Evolutionary conservation across 2,113 vertebrate species (phyloP).

Genomic region (Siniperca chuatsi): DNA sequence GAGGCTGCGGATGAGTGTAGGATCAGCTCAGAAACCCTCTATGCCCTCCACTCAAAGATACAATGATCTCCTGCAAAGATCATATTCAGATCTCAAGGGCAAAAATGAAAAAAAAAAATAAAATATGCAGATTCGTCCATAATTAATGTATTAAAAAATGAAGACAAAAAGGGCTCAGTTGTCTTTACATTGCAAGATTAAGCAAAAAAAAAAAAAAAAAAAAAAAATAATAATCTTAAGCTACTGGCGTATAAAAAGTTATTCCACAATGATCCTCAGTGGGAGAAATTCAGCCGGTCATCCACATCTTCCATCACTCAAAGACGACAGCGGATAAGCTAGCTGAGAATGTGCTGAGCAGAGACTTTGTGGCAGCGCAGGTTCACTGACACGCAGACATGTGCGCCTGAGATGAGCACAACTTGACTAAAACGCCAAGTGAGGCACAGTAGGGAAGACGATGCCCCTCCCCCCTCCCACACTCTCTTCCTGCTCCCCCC

Average conservation of each 20-base stretch:
- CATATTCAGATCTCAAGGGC: neutral
- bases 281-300: neutral
- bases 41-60: neutral
- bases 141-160: neutral
- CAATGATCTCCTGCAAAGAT: neutral
- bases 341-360: neutral
- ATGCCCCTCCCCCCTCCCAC: constrained; percentile 62
- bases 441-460: constrained; percentile 39
- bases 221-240: no score
- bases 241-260: constrained; percentile 28
- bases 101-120: neutral
- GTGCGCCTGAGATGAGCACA: constrained; percentile 51
- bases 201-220: neutral
- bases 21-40: constrained; percentile 49
- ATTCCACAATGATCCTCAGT: constrained; percentile 24
- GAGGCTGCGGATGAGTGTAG: constrained; percentile 55
- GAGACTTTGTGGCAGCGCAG: neutral
- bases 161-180: neutral
- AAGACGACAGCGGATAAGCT: neutral
- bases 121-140: constrained; percentile 33
- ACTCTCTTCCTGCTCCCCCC: constrained; percentile 22
- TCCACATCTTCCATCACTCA: constrained; percentile 17
- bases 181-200: neutral
- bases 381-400: constrained; percentile 47
- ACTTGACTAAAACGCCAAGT: constrained; percentile 55